A percentile compares a stretch with the other conserved stretches of the same genome.
These are phyloP conservation scores for Pharmacophagus antenor DNA, from an alignment of 2,888 invertebrate genomes.

Conservation along the genomic window DNA sequence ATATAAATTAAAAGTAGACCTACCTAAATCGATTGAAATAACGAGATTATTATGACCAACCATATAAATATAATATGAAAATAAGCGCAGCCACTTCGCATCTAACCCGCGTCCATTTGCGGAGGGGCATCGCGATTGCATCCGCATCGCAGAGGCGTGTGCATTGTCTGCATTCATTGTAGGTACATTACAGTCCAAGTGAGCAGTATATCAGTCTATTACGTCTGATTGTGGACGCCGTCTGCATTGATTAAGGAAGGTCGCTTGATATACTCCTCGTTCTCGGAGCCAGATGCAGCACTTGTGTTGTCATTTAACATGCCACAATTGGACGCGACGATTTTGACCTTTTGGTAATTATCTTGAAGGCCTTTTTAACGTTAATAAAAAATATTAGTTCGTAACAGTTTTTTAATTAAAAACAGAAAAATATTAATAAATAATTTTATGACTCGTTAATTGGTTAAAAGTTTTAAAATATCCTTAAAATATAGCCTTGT, in stretches of 20 bases:
- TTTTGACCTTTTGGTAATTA: constrained; percentile 18
- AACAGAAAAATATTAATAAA: no score
- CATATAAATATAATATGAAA: constrained; percentile 36
- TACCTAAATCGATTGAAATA: constrained; percentile 12
- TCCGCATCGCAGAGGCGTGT: constrained; percentile 45
- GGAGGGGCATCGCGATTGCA: constrained; percentile 55
- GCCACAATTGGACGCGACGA: constrained; percentile 23
- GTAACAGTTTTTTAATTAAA: no score
- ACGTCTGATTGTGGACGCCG: constrained; percentile 66
- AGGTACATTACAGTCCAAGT: constrained; percentile 38
- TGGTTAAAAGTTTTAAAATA: no score
- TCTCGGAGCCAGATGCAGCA: constrained; percentile 22
- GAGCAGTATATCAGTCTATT: constrained; percentile 66
- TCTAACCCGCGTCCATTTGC: constrained; percentile 60
- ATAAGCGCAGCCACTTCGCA: constrained; percentile 31
- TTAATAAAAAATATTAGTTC: neutral
- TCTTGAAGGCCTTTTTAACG: neutral
- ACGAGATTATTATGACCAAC: constrained; percentile 25
- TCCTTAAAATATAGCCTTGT: no score
- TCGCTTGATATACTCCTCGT: constrained; percentile 38
- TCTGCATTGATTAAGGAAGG: constrained; percentile 68
- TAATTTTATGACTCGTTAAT: no score
- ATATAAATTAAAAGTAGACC: constrained; percentile 19
- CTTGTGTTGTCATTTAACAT: constrained; percentile 28
- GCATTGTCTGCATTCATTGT: constrained; percentile 40